Evolutionary conservation across 1,140 invertebrate genomes (phyloP).

Genomic region (Cotesia chilonis): DNA sequence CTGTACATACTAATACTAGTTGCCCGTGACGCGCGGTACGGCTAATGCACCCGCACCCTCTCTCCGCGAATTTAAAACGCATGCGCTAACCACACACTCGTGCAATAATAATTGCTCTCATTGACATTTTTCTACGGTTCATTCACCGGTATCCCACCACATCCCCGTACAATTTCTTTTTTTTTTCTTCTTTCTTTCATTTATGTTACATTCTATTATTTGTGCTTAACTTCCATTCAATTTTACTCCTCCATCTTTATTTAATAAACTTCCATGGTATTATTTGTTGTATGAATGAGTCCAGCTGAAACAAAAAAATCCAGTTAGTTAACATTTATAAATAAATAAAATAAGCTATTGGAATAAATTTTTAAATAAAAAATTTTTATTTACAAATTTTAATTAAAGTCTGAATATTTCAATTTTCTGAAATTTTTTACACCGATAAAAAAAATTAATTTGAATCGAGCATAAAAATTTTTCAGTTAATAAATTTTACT

Average conservation of each 20-base stretch:
- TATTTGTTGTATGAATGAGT: too few relatives aligned
- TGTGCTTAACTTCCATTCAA: background rate
- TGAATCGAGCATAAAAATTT: too few relatives aligned
- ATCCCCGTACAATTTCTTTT: background rate
- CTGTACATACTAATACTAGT: constrained; percentile 5
- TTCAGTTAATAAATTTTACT: too few relatives aligned
- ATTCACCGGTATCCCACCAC: constrained; percentile 48
- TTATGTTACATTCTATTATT: constrained; percentile 2
- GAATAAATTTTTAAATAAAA: too few relatives aligned
- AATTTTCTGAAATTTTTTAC: too few relatives aligned
- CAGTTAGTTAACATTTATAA: too few relatives aligned
- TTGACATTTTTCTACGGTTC: constrained; percentile 58
- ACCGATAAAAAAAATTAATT: too few relatives aligned
- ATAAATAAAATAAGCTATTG: too few relatives aligned
- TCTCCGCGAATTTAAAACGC: constrained; percentile 27
- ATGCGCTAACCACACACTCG: constrained; percentile 43
- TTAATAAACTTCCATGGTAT: background rate
- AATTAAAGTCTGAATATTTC: too few relatives aligned
- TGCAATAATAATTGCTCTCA: constrained; percentile 58
- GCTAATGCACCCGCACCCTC: constrained; percentile 33
- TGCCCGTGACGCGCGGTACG: constrained; percentile 6
- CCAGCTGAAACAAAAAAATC: too few relatives aligned
- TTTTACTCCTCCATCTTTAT: background rate
- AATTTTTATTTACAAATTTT: too few relatives aligned
- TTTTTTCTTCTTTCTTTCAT: constrained; percentile 10